These are phyloP conservation scores for Sylvietta virens DNA, from an alignment of 2,113 vertebrate genomes.

Conservation along the genomic window DNA sequence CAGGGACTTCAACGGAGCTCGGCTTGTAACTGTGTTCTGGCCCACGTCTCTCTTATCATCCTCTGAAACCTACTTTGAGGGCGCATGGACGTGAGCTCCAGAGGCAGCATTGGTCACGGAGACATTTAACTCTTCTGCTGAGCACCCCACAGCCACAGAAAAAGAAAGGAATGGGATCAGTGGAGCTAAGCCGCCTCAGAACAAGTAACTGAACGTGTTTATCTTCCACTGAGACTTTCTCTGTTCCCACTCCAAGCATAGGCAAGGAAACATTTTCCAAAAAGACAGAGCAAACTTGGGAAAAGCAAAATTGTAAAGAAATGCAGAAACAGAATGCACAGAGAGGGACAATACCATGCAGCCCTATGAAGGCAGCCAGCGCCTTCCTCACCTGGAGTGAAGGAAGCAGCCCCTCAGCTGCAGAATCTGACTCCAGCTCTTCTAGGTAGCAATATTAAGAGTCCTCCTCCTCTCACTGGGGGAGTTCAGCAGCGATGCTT, in stretches of 20 bases:
- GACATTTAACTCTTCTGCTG: neutral
- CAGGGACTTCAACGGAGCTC: neutral
- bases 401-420: neutral
- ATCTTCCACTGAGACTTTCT: neutral
- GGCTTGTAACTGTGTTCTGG: fast-evolving
- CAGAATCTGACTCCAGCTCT: neutral
- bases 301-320: neutral
- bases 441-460: neutral
- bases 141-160: neutral
- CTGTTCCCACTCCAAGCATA: neutral
- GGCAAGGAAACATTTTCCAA: neutral
- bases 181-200: neutral
- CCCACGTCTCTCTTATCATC: neutral
- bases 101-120: neutral
- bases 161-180: neutral
- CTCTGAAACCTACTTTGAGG: neutral
- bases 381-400: neutral
- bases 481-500: neutral
- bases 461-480: neutral
- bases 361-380: neutral
- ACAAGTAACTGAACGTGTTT: neutral
- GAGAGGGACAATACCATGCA: neutral
- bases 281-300: neutral
- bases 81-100: fast-evolving
- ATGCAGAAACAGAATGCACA: fast-evolving